Base-by-base conservation (phyloP, 1,140 invertebrate species). In the Microplitis mediator region DNA sequence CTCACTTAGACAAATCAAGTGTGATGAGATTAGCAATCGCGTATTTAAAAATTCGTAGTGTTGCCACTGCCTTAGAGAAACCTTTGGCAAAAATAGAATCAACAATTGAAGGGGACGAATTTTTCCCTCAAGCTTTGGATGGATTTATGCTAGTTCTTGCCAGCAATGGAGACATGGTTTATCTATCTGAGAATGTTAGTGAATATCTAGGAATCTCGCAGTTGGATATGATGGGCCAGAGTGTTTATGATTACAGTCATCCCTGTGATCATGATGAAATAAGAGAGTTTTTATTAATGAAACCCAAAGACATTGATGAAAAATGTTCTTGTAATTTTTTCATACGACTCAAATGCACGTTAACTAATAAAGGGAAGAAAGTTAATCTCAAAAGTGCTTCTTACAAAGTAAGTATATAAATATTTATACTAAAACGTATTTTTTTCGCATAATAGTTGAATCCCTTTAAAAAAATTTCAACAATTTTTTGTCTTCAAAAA, bases 231-330 rank as follows among this genome's bases (percentile, higher is more conserved):
- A 92, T 98, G 89, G 97, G 97, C 1, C 95, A 97, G 78, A 97
- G 93, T 83, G 92, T 98, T 36, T 98, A 93, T 87, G 97, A 98
- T 76, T 97, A 97, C 81, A 93, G 92, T 65, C 97, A 99, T 86
- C 96, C 95, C 6, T 97, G 96, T 82, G 97, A 98, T 86, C 96
- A 98, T 81, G 94, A 95, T 51, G 96, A 98, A 85, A 91, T 98
- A 13, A 92, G 91, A 61, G 93, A 97, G 69, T 91, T 94, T 14
- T 87, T 98, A 3, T 88, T 88, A 0, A 78, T 88, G 34, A 93
- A 92, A 72, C 81, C 89, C 4, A 56, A 51, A 1, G 88, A 88
- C 65, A 78, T 79, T 14, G 79, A 77, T 32, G 83, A 84, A 74
- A 82, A 84, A 78, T 80, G 84, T 76, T 79, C 86, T 32, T 88